Evolutionary conservation across 2,888 invertebrate species (phyloP).

Genomic region (Chymomyza amoena): DNA sequence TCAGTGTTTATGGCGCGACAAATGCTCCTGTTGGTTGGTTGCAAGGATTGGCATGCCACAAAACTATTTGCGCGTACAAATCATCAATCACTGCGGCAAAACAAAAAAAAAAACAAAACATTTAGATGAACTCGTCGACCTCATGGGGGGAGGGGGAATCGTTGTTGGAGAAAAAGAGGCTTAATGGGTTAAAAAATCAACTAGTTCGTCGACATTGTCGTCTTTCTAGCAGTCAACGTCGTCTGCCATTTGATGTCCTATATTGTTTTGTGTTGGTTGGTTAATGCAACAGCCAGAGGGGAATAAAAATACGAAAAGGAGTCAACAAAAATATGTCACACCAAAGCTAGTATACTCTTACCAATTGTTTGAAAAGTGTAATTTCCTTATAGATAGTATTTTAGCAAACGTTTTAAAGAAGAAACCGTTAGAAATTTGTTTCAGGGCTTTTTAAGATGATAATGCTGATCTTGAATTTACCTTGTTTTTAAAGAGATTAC

Average conservation of each 20-base stretch:
- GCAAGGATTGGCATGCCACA: slow-evolving; percentile 4
- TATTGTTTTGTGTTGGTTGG: slow-evolving; percentile 37
- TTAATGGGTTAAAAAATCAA: slow-evolving; percentile 63
- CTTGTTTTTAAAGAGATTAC: no score
- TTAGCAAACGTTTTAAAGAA: no score
- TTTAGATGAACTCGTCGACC: not conserved
- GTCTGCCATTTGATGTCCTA: slow-evolving; percentile 18
- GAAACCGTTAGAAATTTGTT: no score
- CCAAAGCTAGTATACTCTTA: not conserved
- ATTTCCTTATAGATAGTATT: no score
- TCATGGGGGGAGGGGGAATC: no score
- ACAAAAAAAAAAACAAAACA: slow-evolving; percentile 39
- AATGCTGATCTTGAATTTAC: no score
- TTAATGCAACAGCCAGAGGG: not conserved
- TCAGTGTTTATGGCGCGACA: not conserved
- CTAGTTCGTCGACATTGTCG: slow-evolving; percentile 16
- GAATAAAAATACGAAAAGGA: not conserved
- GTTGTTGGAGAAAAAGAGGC: slow-evolving; percentile 38
- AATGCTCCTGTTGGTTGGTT: not conserved
- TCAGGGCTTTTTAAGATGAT: no score
- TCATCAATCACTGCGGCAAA: slow-evolving; percentile 51
- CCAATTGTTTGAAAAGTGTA: no score
- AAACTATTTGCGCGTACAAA: slow-evolving; percentile 46
- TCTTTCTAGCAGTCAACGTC: not conserved
- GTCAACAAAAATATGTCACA: not conserved